Evolutionary conservation across 2,888 invertebrate species (phyloP), one percentile per base, ranked within the genome.

Genomic region (Gortyna flavago): DNA sequence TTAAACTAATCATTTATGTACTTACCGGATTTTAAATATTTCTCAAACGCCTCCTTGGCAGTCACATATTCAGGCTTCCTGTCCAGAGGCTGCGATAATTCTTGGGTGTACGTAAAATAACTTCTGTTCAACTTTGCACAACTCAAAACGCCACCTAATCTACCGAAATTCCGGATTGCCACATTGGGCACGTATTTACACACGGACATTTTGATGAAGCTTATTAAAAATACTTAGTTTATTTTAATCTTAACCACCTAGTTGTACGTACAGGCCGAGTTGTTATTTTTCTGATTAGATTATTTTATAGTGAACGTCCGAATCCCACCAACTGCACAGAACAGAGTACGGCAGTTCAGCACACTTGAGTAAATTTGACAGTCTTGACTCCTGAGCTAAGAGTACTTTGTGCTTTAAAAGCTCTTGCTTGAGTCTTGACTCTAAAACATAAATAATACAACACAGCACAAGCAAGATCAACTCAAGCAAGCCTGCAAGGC

Each of bases 21-120:
- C 96, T 96, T 97, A 99, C 99, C 98, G 85, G 99, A 99, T 94
- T 98, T 97, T 75, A 99, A 97, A 83, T 96, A 94, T 92, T 97
- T 97, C 91, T 97, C 97, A 72, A 99, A 98, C 3, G 98, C 99
- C 90, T 99, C 98, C 77, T 98, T 98, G 0, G 98, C 97, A 11
- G 97, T 96, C 32, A 98, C 96, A 96, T 97, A 97, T 93, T 97
- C 97, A 0, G 99, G 98, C 83, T 97, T 97, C 85, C 97, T 97
- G 51, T 97, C 97, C 87, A 98, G 95, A 25, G 98, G 98, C 95
- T 98, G 98, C 61, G 98, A 97, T 65, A 99, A 97, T 93, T 99
- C 98, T 84, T 97, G 97, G 38, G 98, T 97, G 91, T 99, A 98
- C 0, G 98, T 98, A 92, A 98, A 98, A 94, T 97, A 98, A 77